Conservation (phyloP, 2,888 invertebrate species). For the Cabera pusaria region DNA sequence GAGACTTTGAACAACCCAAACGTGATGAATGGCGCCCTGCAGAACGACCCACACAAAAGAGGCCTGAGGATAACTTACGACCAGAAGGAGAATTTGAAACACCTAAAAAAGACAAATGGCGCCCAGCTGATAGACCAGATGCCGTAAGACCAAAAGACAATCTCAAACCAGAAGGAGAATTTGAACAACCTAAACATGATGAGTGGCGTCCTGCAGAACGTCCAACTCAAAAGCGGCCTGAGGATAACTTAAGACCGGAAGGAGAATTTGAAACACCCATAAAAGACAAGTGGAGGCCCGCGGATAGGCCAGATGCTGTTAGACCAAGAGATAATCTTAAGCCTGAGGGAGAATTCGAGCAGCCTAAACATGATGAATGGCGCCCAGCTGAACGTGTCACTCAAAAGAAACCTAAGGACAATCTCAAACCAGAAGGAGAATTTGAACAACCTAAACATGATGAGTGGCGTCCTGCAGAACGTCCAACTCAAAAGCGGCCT, state of each 20-base stretch:
- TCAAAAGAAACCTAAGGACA: constrained; percentile 3
- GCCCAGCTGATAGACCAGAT: constrained; percentile 44
- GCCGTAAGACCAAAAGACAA: constrained; percentile 72
- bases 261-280: constrained; percentile 74
- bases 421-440: constrained; percentile 67
- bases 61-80: constrained; percentile 22
- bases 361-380: constrained; percentile 46
- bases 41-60: constrained; percentile 37
- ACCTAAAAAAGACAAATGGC: constrained; percentile 52
- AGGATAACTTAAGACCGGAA: constrained; percentile 79
- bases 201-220: constrained; percentile 48
- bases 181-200: constrained; percentile 52
- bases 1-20: constrained; percentile 77
- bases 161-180: constrained; percentile 80
- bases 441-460: constrained; percentile 38
- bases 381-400: constrained; percentile 36
- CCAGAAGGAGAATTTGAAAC: constrained; percentile 67
- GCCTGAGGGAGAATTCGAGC: constrained; percentile 81
- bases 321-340: constrained; percentile 81
- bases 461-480: constrained; percentile 59
- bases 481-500: constrained; percentile 34
- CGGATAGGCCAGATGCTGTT: constrained; percentile 58
- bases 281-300: constrained; percentile 60
- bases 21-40: constrained; percentile 60
- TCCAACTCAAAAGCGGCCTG: constrained; percentile 36